Evolutionary conservation across 2,113 vertebrate species (phyloP).

Genomic region (Heliornis fulica): DNA sequence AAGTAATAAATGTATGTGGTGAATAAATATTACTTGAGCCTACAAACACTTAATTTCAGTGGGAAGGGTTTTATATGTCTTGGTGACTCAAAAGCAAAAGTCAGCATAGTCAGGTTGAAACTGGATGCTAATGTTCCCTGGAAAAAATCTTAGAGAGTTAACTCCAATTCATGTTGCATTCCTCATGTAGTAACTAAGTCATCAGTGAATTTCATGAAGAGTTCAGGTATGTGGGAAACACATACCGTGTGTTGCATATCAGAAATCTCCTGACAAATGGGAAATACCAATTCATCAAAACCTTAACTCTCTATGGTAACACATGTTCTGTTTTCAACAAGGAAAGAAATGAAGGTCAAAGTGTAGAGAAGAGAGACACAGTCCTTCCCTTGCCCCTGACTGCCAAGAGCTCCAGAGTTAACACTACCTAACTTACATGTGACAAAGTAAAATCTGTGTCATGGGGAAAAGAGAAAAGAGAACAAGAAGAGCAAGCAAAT

Average conservation of each 20-base stretch:
- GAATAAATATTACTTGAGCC: not conserved
- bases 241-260: not conserved
- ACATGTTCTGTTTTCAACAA: not conserved
- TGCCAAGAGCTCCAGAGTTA: not conserved
- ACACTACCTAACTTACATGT: not conserved
- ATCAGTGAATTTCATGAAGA: not conserved
- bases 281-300: not conserved
- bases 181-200: not conserved
- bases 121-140: not conserved
- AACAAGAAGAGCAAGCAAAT: too few relatives aligned
- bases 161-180: not conserved
- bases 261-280: not conserved
- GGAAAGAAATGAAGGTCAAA: not conserved
- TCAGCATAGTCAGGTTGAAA: not conserved
- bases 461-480: too few relatives aligned
- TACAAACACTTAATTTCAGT: not conserved
- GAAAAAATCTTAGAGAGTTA: not conserved
- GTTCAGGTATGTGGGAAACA: not conserved
- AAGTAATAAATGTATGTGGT: not conserved
- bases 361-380: not conserved
- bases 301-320: not conserved
- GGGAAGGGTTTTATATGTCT: not conserved
- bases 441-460: not conserved
- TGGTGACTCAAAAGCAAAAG: not conserved
- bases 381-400: not conserved